Percentiles rank a stretch among this genome's conserved stretches.
Evolutionary conservation across 2,797 vertebrate genomes (phyloP).

Genomic region (Tokudaia muenninki): DNA sequence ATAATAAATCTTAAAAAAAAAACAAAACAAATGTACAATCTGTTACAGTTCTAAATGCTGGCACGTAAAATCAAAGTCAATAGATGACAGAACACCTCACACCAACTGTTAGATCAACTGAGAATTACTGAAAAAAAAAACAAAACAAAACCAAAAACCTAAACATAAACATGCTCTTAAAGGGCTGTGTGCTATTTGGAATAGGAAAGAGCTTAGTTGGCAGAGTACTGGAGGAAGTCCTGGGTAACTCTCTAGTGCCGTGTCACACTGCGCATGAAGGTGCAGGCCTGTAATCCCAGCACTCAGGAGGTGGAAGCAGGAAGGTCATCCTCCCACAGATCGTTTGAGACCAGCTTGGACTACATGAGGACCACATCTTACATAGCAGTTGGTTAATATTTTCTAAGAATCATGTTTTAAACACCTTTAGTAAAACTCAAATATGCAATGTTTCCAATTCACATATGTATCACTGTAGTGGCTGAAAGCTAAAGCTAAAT

Average conservation of each 20-base stretch:
- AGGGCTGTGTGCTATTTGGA: neutral
- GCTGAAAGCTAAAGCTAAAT: constrained; percentile 8
- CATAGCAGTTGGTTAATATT: neutral
- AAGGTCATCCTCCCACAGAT: neutral
- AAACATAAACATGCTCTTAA: neutral
- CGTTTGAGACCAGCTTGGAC: neutral
- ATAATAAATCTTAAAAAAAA: no score
- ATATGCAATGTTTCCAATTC: constrained; percentile 17
- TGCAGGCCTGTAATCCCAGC: neutral
- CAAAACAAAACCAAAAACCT: neutral
- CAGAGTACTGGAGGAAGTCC: neutral
- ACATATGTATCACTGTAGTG: neutral
- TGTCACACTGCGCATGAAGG: neutral
- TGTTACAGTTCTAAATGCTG: neutral
- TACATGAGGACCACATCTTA: neutral
- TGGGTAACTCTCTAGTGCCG: no score
- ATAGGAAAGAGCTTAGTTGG: neutral
- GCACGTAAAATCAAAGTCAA: neutral
- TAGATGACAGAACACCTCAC: neutral
- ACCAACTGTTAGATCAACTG: neutral
- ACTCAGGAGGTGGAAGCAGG: neutral
- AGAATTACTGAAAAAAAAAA: neutral
- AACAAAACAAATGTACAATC: neutral
- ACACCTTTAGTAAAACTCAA: constrained; percentile 21
- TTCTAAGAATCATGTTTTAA: neutral